Base-by-base conservation (phyloP, 1,140 invertebrate species). In the Ips nitidus region DNA sequence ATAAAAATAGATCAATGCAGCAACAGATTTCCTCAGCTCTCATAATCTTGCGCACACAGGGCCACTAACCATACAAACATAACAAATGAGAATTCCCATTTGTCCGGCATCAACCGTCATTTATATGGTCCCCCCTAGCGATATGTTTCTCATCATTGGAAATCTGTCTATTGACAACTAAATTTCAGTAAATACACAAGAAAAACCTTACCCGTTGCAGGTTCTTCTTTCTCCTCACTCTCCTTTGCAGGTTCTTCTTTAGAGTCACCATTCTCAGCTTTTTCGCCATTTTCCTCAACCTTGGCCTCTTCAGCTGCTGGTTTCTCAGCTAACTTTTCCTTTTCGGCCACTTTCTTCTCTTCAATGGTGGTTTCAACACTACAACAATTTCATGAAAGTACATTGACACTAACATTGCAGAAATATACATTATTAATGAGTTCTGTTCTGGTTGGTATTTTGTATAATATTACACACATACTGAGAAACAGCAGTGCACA, bases 141-240 rank as follows among this genome's bases (percentile, higher is more conserved):
- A 52, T 55, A 39, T 63, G 8, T 41, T 65, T 73, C 43, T 63
- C 72, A 73, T 73, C 72, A 73, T 66, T 58, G 69, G 66, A 62
- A 71, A 70, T 39, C 38, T 3, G 41, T 61, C 2, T 22, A 52
- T 22, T 52, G 37, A 47, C 8, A 50, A 6, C 36, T 39, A 36
- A 63, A 36, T 55, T 37, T 6, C n/a, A 55, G 4, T 2, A 2
- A 55, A 36, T 55, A 2, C 45, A 50, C 7, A 36, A 55, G 37
- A 55, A 2, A 55, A 36, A 6, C 37, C 1, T 36, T 36, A 67
- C 75, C 77, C 60, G 64, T 72, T 3, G 71, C 66, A 38, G 73
- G 65, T 58, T 76, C 70, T 7, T 63, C 66, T 69, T 72, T 73
- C 72, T 84, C 83, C 52, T 82, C 81, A 4, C 73, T 74, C 52